Percentiles rank a stretch among this genome's conserved stretches.
Conservation (phyloP, 2,113 vertebrate genomes). For the Macheiramphus alcinus region DNA sequence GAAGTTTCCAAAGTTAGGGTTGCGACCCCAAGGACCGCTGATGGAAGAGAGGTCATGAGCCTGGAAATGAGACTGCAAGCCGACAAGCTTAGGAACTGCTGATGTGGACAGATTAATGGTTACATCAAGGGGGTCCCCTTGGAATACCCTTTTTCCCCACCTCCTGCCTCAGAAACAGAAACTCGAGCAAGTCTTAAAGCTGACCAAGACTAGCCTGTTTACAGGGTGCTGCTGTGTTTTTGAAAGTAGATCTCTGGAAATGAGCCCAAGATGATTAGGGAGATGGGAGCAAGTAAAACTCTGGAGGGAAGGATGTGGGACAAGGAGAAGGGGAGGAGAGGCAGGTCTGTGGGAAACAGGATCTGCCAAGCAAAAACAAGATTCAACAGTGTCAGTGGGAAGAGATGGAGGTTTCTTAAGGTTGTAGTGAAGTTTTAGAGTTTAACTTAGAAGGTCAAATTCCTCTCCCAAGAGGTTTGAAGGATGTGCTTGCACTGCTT, state of each 20-base stretch:
- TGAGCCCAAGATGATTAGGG: not conserved
- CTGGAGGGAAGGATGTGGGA: not conserved
- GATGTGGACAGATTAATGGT: not conserved
- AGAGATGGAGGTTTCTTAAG: not conserved
- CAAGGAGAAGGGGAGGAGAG: not conserved
- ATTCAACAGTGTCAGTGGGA: not conserved
- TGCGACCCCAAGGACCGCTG: fast-evolving
- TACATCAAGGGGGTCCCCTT: not conserved
- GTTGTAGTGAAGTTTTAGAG: not conserved
- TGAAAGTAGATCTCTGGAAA: not conserved
- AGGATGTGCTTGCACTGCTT: not conserved
- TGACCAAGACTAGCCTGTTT: not conserved
- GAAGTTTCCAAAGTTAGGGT: not conserved
- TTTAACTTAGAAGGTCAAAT: not conserved
- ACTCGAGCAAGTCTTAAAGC: not conserved
- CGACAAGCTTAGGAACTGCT: not conserved
- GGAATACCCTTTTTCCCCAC: not conserved
- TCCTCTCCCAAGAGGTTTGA: not conserved
- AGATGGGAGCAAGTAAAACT: not conserved
- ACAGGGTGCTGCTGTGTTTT: not conserved
- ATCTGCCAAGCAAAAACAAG: not conserved
- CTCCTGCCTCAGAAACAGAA: not conserved
- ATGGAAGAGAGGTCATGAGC: not conserved
- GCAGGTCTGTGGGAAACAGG: not conserved
- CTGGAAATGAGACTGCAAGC: not conserved